Percentiles rank a stretch among this genome's conserved stretches.
Evolutionary conservation across 2,888 invertebrate species (phyloP).

Genomic region (Nemurella pictetii): DNA sequence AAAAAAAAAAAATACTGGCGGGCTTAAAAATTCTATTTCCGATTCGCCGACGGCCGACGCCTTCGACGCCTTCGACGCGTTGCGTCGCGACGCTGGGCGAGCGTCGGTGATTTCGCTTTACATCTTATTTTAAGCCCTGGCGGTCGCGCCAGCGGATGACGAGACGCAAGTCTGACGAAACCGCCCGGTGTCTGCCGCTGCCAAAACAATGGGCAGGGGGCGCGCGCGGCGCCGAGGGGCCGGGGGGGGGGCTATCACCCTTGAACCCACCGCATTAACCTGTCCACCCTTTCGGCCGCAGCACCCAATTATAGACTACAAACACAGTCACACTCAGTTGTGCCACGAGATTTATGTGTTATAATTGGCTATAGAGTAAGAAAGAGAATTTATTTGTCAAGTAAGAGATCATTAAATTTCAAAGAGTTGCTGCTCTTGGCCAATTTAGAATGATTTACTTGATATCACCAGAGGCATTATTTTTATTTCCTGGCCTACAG

Average conservation of each 20-base stretch:
- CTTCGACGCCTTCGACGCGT: constrained; percentile 6
- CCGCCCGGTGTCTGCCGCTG: background rate
- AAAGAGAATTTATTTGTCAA: background rate
- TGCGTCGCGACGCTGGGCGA: background rate
- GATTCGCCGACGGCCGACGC: constrained; percentile 12
- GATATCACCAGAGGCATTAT: background rate
- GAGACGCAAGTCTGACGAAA: background rate
- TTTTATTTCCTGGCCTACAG: background rate
- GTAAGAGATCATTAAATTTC: background rate
- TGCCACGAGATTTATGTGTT: background rate
- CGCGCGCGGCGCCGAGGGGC: background rate
- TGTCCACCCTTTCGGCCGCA: background rate
- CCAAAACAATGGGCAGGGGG: background rate
- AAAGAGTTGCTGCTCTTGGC: background rate
- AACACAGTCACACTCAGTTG: background rate
- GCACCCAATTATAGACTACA: background rate
- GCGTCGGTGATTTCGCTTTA: background rate
- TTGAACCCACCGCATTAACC: background rate
- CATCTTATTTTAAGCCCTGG: background rate
- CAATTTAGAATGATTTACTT: background rate
- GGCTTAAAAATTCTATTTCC: background rate
- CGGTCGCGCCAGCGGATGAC: background rate
- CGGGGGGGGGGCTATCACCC: background rate
- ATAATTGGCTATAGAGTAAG: background rate
- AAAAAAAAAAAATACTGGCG: background rate